Conservation (phyloP, 2,797 vertebrate genomes). For the Micrastur ruficollis region DNA sequence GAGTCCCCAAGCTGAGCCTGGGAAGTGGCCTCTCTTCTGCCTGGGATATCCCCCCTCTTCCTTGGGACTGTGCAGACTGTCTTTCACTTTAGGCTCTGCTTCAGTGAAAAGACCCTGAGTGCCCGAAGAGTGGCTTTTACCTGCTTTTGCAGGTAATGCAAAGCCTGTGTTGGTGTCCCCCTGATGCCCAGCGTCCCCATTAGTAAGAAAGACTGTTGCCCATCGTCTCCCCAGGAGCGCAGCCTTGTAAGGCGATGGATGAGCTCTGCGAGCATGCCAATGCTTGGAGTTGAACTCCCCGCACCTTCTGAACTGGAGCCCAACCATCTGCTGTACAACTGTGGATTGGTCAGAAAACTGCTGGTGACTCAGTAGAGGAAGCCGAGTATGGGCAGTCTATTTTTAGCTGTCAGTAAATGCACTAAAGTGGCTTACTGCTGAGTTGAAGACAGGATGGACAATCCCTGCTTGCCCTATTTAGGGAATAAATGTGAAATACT, state of each 20-base stretch:
- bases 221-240: accelerated
- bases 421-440: slow-evolving; percentile 51
- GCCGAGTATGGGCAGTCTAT: neutral
- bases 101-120: neutral
- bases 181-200: neutral
- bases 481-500: slow-evolving; percentile 52
- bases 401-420: slow-evolving; percentile 56
- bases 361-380: slow-evolving; percentile 42
- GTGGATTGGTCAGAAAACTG: slow-evolving; percentile 9
- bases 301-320: neutral
- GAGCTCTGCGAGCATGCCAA: neutral
- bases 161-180: neutral
- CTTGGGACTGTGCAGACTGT: neutral
- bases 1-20: accelerated
- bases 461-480: slow-evolving; percentile 60
- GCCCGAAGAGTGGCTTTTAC: neutral
- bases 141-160: neutral
- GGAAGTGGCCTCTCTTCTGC: neutral
- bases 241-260: neutral
- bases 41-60: neutral
- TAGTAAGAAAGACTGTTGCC: neutral
- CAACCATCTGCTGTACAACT: neutral
- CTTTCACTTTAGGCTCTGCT: neutral
- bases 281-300: neutral
- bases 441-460: slow-evolving; percentile 37